Percentiles rank a stretch among this genome's conserved stretches.
Evolutionary conservation across 2,113 vertebrate genomes (phyloP).

Genomic region (Shinisaurus crocodilurus): DNA sequence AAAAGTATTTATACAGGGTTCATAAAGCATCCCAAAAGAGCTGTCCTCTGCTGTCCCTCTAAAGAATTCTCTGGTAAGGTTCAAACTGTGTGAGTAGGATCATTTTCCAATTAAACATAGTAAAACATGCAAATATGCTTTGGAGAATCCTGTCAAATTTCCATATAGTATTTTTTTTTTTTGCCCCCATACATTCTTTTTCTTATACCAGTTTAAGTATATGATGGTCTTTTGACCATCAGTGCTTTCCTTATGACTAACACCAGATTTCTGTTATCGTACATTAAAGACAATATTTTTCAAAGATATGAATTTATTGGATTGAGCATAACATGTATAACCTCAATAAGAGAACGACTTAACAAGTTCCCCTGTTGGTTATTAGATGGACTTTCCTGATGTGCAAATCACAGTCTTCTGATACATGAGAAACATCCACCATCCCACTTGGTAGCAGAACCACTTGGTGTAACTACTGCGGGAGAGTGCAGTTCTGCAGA

Average conservation of each 20-base stretch:
- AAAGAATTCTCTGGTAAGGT: background rate
- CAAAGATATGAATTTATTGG: conserved; percentile 38
- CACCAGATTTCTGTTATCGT: background rate
- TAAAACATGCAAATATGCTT: too few relatives aligned
- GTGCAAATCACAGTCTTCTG: conserved; percentile 21
- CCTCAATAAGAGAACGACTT: background rate
- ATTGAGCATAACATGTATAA: conserved; percentile 7
- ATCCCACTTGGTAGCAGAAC: background rate
- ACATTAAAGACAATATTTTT: background rate
- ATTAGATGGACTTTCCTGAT: background rate
- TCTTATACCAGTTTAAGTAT: background rate
- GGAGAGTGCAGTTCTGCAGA: conserved; percentile 15
- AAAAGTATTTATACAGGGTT: background rate
- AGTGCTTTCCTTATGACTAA: background rate
- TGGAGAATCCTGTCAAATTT: background rate
- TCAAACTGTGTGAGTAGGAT: background rate
- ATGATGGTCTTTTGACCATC: background rate
- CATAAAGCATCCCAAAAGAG: background rate
- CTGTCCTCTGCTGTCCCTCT: background rate
- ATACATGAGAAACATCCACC: conserved; percentile 24
- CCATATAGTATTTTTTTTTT: background rate
- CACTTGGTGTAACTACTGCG: conserved; percentile 33
- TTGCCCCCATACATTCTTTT: background rate
- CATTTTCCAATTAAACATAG: background rate
- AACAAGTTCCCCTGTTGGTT: background rate